These are phyloP conservation scores for Zaprionus ghesquierei DNA, from an alignment of 1,140 invertebrate genomes.

Conservation along the genomic window DNA sequence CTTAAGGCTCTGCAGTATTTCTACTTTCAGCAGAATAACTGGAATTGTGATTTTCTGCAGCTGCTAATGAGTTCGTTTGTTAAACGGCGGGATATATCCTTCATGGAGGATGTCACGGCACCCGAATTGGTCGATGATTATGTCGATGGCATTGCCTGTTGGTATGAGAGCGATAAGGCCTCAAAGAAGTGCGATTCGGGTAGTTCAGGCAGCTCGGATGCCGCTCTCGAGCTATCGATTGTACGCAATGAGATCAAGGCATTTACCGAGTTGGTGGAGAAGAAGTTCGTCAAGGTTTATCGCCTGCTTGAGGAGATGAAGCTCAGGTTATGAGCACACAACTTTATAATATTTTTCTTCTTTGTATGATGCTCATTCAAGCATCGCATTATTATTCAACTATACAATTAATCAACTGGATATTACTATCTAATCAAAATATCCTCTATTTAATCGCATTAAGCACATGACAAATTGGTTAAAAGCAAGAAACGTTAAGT, in stretches of 20 bases:
- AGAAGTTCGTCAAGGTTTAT: slow-evolving; percentile 77
- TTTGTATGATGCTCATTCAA: neutral
- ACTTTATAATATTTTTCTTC: neutral
- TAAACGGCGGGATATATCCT: slow-evolving; percentile 69
- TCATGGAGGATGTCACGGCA: slow-evolving; percentile 72
- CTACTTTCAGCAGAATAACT: slow-evolving; percentile 81
- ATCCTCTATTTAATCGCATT: slow-evolving; percentile 42
- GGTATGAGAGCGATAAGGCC: slow-evolving; percentile 74
- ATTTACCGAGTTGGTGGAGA: slow-evolving; percentile 73
- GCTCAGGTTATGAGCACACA: slow-evolving; percentile 40
- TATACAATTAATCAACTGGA: slow-evolving; percentile 9
- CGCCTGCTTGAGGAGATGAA: slow-evolving; percentile 79
- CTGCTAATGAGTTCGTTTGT: slow-evolving; percentile 76
- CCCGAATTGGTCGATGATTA: slow-evolving; percentile 78
- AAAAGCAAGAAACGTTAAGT: slow-evolving; percentile 56
- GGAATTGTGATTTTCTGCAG: slow-evolving; percentile 80
- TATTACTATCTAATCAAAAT: slow-evolving; percentile 4
- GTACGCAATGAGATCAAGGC: slow-evolving; percentile 77
- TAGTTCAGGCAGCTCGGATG: slow-evolving; percentile 40
- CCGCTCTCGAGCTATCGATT: slow-evolving; percentile 71
- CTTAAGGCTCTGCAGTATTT: slow-evolving; percentile 78
- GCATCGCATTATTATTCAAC: slow-evolving; percentile 19
- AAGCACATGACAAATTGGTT: slow-evolving; percentile 49
- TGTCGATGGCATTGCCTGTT: slow-evolving; percentile 77
- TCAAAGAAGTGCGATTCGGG: slow-evolving; percentile 68